A percentile compares a stretch with the other conserved stretches of the same genome.
phyloP scores from a whole-genome alignment of 2,888 invertebrate genomes.

The Leptinotarsa rubiginosa region DNA sequence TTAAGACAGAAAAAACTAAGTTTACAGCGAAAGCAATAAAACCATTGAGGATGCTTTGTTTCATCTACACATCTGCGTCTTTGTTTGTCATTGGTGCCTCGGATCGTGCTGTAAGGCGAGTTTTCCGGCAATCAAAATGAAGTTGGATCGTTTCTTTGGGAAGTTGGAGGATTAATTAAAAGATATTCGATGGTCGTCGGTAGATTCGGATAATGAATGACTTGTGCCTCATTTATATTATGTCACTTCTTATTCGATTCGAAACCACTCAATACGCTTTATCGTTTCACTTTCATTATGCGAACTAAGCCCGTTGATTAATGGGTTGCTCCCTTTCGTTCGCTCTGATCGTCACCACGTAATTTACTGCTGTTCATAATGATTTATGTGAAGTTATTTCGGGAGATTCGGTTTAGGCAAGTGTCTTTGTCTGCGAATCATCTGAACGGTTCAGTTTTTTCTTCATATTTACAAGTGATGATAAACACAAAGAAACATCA shows the following conservation, averaged over 20 bases:
- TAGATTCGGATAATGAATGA: conserved; percentile 12
- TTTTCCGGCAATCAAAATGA: conserved; percentile 25
- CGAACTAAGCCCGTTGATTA: conserved; percentile 9
- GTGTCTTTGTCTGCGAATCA: neutral
- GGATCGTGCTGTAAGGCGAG: conserved; percentile 25
- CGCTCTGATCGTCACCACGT: conserved; percentile 6
- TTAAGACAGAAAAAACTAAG: conserved; percentile 37
- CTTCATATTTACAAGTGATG: too few relatives aligned
- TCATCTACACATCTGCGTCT: conserved; percentile 37
- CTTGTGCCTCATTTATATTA: conserved; percentile 8
- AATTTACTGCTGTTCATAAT: conserved; percentile 5
- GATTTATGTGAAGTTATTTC: neutral
- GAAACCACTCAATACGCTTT: conserved; percentile 14
- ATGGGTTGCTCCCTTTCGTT: conserved; percentile 8
- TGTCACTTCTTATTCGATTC: conserved; percentile 14
- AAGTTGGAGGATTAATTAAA: conserved; percentile 28
- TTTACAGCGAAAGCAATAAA: conserved; percentile 40
- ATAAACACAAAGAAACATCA: too few relatives aligned
- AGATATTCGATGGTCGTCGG: conserved; percentile 14
- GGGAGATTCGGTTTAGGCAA: neutral
- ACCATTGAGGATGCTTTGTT: conserved; percentile 38
- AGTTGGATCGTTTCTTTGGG: conserved; percentile 31
- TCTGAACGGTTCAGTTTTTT: neutral
- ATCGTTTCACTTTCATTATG: conserved; percentile 15
- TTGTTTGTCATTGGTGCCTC: conserved; percentile 33